Percentiles rank a stretch among this genome's conserved stretches.
Evolutionary conservation across 2,113 vertebrate species (phyloP).

Genomic region (Falco punctatus): DNA sequence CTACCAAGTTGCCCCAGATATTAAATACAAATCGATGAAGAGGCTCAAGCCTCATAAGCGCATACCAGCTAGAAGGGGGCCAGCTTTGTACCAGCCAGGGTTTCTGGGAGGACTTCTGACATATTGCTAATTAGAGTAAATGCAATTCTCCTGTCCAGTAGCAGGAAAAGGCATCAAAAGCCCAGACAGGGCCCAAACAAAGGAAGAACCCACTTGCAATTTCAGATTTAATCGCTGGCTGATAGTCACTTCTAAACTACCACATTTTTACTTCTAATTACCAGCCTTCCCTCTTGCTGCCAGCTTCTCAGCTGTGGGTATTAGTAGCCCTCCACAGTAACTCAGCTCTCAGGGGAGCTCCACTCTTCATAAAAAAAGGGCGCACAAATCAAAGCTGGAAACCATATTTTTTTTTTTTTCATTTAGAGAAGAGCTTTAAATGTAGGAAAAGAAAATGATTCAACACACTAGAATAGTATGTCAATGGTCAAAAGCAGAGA

Average conservation of each 20-base stretch:
- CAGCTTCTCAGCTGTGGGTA: not conserved
- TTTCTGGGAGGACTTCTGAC: not conserved
- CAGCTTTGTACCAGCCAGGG: not conserved
- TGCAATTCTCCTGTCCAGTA: not conserved
- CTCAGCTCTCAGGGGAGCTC: not conserved
- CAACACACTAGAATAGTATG: not conserved
- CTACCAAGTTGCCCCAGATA: not conserved
- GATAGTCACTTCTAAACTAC: not conserved
- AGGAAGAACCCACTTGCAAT: not conserved
- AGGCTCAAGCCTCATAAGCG: not conserved
- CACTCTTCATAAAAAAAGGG: not conserved
- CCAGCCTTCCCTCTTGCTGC: not conserved
- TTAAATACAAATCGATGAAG: not conserved
- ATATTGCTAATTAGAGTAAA: not conserved
- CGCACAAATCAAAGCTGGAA: not conserved
- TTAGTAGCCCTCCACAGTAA: not conserved
- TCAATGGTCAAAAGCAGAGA: not conserved
- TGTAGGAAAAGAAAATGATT: not conserved
- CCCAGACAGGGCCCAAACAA: not conserved
- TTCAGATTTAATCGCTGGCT: not conserved
- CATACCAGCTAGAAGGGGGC: not conserved
- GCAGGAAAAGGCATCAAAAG: not conserved
- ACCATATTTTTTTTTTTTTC: not conserved
- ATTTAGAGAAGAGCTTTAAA: not conserved
- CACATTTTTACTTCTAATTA: not conserved